Evolutionary conservation across 53 echinoderm and acorn worm genomes (phyloP), one percentile per base, ranked within the genome.

Genomic region (Arbacia lixula): DNA sequence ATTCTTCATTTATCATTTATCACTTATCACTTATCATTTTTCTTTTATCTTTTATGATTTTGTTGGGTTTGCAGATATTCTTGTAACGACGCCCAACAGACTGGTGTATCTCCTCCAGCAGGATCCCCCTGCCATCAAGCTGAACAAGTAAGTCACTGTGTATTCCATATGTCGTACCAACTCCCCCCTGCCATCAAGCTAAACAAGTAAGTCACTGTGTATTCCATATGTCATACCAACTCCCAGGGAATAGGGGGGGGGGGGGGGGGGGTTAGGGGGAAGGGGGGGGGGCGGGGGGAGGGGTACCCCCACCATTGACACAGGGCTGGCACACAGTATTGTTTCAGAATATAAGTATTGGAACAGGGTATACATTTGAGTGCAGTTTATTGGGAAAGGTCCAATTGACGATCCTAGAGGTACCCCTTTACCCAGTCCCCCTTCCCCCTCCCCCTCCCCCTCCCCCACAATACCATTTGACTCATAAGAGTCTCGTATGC

Each of bases 101-200:
- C 89, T 99, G 11, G 99, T 99, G 8, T 99, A 87, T 71, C 80
- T 99, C 68, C 63, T 99, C 21, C 84, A 94, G 17, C 90, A 94
- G 63, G 99, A 94, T 19, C 92, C 99, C 46, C 92, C 92, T 19
- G 88, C 86, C 17, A 86, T 99, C 83, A 92, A 90, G 43, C 37
- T 99, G n/a, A 92, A 90, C 77, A 94, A 87, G 99, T 99, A 86
- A 90, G 94, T 88, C n/a, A n/a, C n/a, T n/a, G n/a, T n/a, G n/a
- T n/a, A n/a, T n/a, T n/a, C n/a, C n/a, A n/a, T n/a, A n/a, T n/a
- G n/a, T n/a, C n/a, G n/a, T n/a, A n/a, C n/a, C n/a, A n/a, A n/a
- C n/a, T n/a, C n/a, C 92, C 99, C 46, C 92, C 92, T 19, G 88
- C 86, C 17, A 86, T 99, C 83, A 92, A 90, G 43, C 37, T 99